These are phyloP conservation scores for Myiozetetes cayanensis DNA, from an alignment of 2,113 vertebrate species.

Conservation along the genomic window DNA sequence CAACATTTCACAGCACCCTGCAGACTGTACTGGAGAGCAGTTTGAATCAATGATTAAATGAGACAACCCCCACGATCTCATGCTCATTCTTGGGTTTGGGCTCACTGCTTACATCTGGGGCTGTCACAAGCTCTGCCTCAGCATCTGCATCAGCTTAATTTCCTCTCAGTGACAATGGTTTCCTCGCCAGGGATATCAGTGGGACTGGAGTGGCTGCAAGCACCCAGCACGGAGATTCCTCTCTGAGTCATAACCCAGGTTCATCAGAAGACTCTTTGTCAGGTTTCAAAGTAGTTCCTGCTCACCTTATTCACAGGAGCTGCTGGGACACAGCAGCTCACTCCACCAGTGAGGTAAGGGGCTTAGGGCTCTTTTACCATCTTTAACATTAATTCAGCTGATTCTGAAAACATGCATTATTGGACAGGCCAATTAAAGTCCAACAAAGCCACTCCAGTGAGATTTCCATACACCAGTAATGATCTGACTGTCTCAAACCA, in stretches of 20 bases:
- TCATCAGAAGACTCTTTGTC: background rate
- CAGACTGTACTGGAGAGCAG: background rate
- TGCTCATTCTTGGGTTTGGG: background rate
- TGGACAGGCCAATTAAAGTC: background rate
- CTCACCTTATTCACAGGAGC: background rate
- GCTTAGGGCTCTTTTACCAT: background rate
- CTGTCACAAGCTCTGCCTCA: background rate
- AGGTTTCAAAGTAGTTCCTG: background rate
- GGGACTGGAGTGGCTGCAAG: background rate
- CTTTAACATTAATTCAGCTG: background rate
- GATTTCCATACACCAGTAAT: background rate
- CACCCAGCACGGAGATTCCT: background rate
- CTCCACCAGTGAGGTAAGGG: background rate
- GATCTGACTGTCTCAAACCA: background rate
- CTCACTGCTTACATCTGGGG: background rate
- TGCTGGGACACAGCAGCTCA: background rate
- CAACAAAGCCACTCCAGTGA: background rate
- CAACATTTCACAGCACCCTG: background rate
- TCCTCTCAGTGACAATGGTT: background rate
- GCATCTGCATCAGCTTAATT: background rate
- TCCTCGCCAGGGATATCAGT: background rate
- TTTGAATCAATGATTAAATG: background rate
- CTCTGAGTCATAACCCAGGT: constrained; percentile 25
- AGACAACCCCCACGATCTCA: background rate
- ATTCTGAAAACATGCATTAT: background rate